These are phyloP conservation scores for Esox niger DNA, from an alignment of 2,113 vertebrate species.

Conservation along the genomic window DNA sequence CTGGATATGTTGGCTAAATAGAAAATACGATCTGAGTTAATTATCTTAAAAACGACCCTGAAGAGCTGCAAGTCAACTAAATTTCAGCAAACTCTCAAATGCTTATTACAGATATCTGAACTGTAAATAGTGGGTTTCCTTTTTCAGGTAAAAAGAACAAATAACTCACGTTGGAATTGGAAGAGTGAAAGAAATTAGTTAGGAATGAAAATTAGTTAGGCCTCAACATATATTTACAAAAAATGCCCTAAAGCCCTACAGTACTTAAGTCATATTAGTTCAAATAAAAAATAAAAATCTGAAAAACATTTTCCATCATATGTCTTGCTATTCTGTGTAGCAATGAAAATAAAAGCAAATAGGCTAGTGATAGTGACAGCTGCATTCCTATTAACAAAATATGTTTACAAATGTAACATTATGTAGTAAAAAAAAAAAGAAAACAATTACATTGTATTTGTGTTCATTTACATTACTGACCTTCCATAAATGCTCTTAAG, in stretches of 20 bases:
- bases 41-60: too few species aligned
- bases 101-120: too few species aligned
- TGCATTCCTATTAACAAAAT: constrained; percentile 35
- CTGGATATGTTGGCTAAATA: too few species aligned
- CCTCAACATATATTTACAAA: too few species aligned
- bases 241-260: neutral
- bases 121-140: too few species aligned
- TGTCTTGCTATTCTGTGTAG: constrained; percentile 9
- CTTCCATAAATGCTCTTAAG: constrained; percentile 40
- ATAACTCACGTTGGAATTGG: too few species aligned
- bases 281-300: neutral
- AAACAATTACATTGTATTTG: constrained; percentile 51
- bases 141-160: too few species aligned
- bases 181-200: too few species aligned
- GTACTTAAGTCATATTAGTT: neutral
- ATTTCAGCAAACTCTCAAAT: too few species aligned
- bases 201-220: too few species aligned
- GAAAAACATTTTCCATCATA: constrained; percentile 4
- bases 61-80: too few species aligned
- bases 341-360: constrained; percentile 32
- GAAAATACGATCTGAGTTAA: too few species aligned
- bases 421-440: constrained; percentile 51
- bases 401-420: constrained; percentile 32
- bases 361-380: constrained; percentile 30
- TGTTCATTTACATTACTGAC: constrained; percentile 37